Evolutionary conservation across 2,113 vertebrate genomes (phyloP).

Genomic region (Polypterus senegalus): DNA sequence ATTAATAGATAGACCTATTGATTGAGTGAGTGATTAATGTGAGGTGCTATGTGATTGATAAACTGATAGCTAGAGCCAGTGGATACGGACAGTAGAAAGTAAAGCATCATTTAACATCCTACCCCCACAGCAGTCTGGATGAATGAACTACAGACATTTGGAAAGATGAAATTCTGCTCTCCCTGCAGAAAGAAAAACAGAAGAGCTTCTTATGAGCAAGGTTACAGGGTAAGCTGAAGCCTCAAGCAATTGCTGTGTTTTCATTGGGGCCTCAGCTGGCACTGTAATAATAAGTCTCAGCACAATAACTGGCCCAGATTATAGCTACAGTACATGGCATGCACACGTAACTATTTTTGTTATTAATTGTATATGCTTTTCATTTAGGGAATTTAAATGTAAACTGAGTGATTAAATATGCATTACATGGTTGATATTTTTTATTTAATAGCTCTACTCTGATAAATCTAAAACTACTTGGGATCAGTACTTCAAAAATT

Average conservation of each 20-base stretch:
- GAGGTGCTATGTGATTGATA: no score
- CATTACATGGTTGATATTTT: no score
- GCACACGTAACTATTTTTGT: constrained; percentile 13
- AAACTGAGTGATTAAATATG: no score
- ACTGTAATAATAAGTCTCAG: constrained; percentile 14
- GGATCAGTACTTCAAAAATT: no score
- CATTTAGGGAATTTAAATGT: neutral
- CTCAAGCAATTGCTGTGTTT: constrained; percentile 4
- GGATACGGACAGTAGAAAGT: no score
- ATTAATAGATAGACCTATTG: no score
- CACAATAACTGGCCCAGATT: constrained; percentile 6
- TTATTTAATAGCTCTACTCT: no score
- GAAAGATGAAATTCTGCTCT: constrained; percentile 9
- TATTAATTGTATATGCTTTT: constrained; percentile 9
- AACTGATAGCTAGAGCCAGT: no score
- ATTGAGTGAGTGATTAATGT: no score
- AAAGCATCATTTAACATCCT: no score
- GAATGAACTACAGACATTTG: constrained; percentile 6
- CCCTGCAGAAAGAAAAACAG: constrained; percentile 1
- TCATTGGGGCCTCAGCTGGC: constrained; percentile 26
- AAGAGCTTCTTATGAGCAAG: constrained; percentile 7
- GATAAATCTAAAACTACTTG: no score
- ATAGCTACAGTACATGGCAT: neutral
- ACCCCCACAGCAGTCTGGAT: constrained; percentile 2
- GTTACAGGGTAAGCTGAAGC: constrained; percentile 11